phyloP scores from a whole-genome alignment of 1,140 invertebrate species.

The Drosophila athabasca region DNA sequence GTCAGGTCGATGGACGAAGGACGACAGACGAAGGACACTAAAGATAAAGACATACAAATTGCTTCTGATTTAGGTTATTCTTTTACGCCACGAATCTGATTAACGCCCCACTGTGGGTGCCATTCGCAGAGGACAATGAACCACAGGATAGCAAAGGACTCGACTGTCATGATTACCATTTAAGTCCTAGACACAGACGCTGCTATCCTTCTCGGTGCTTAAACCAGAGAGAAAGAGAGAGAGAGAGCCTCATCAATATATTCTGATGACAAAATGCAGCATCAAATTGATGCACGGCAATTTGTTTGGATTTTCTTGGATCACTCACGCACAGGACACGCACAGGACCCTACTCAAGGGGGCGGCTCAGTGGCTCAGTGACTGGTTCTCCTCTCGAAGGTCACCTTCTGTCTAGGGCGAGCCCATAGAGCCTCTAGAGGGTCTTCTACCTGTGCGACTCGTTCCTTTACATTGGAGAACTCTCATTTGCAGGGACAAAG shows the following conservation, averaged over 20 bases:
- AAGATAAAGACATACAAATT: slow-evolving; percentile 22
- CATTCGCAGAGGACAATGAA: not conserved
- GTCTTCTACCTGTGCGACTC: too few species aligned
- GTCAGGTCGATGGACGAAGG: not conserved
- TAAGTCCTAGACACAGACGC: not conserved
- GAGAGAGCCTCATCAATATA: slow-evolving; percentile 57
- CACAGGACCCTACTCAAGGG: not conserved
- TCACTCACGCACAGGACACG: not conserved
- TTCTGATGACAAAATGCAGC: slow-evolving; percentile 51
- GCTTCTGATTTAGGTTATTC: slow-evolving; percentile 4
- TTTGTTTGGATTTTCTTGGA: slow-evolving; percentile 62
- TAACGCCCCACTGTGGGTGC: slow-evolving; percentile 14
- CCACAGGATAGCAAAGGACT: too few species aligned
- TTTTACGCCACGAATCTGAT: slow-evolving; percentile 18
- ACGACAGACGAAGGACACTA: not conserved
- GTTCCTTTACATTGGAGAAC: too few species aligned
- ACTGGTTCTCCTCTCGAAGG: not conserved
- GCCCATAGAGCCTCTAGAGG: not conserved
- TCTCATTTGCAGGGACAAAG: not conserved
- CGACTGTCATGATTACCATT: too few species aligned
- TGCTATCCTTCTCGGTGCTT: not conserved
- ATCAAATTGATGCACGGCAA: slow-evolving; percentile 67
- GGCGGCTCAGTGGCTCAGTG: not conserved
- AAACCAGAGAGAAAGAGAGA: not conserved
- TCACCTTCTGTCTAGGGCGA: too few species aligned